Conservation (phyloP, 2,888 invertebrate species). For the Choristoneura rosaceana region DNA sequence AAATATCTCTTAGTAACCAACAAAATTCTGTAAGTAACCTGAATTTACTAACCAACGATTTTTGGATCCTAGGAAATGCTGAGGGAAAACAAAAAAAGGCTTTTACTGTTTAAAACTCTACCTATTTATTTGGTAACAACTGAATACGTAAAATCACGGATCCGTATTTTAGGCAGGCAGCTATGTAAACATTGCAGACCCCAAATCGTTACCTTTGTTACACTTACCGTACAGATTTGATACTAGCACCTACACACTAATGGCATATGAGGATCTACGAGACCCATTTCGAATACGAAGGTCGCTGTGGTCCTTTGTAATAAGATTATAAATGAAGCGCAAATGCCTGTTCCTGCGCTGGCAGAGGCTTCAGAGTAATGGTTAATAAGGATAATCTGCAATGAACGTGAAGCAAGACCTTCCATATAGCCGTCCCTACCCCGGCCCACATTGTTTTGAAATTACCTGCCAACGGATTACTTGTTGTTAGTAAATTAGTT, state of each 20-base stretch:
- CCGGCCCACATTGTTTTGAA: neutral
- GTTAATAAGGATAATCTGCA: constrained; percentile 30
- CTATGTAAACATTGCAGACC: neutral
- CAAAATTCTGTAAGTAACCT: too few species aligned
- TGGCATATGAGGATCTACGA: constrained; percentile 15
- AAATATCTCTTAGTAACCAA: too few species aligned
- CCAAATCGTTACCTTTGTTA: constrained; percentile 3
- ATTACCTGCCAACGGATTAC: constrained; percentile 2
- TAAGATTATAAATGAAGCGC: constrained; percentile 29
- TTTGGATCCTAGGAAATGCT: too few species aligned
- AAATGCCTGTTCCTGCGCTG: constrained; percentile 5
- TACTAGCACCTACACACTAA: constrained; percentile 10
- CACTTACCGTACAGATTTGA: constrained; percentile 16
- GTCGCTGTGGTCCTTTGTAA: constrained; percentile 25
- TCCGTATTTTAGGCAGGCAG: neutral
- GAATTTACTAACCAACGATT: too few species aligned
- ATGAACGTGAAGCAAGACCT: constrained; percentile 1
- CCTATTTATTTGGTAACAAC: too few species aligned
- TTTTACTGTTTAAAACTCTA: too few species aligned
- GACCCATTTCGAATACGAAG: constrained; percentile 15
- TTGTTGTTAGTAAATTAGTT: constrained; percentile 1
- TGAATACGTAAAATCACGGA: neutral
- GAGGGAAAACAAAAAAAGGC: too few species aligned
- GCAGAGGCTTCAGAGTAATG: constrained; percentile 10
- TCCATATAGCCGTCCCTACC: constrained; percentile 3